Conservation (phyloP, 2,888 invertebrate genomes). For the Auanema freiburgensis region DNA sequence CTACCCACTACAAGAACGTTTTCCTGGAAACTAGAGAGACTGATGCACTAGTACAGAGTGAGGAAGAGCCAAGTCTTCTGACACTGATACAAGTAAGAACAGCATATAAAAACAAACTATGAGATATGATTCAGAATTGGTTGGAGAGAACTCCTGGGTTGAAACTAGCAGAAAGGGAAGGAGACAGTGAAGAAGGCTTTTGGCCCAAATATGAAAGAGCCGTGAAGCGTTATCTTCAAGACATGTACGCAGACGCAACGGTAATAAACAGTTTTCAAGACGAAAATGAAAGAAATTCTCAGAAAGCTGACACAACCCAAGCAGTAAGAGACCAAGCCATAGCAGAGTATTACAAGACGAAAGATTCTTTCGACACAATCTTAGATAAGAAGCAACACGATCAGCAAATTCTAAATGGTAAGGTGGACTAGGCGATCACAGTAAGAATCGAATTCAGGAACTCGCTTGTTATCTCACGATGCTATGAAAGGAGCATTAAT, state of each 20-base stretch:
- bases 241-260: slow-evolving; percentile 63
- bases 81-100: slow-evolving; percentile 76
- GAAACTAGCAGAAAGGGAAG: slow-evolving; percentile 66
- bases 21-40: slow-evolving; percentile 27
- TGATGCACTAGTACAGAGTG: slow-evolving; percentile 65
- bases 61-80: slow-evolving; percentile 82
- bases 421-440: not conserved
- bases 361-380: slow-evolving; percentile 49
- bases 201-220: slow-evolving; percentile 83
- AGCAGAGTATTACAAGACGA: slow-evolving; percentile 70
- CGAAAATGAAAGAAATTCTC: not conserved
- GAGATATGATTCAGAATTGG: slow-evolving; percentile 37
- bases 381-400: slow-evolving; percentile 78
- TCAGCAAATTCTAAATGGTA: slow-evolving; percentile 79
- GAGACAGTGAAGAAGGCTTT: slow-evolving; percentile 79
- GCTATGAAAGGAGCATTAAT: slow-evolving; percentile 96
- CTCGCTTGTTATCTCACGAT: slow-evolving; percentile 83
- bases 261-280: slow-evolving; percentile 41
- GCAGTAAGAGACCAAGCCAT: slow-evolving; percentile 66
- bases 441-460: slow-evolving; percentile 66
- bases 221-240: slow-evolving; percentile 72
- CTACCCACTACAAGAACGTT: slow-evolving; percentile 75
- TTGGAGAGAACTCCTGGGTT: slow-evolving; percentile 90
- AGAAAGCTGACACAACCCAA: slow-evolving; percentile 73
- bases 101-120: not conserved